Conservation (phyloP, 2,888 invertebrate species). For the Pheosia gnoma region DNA sequence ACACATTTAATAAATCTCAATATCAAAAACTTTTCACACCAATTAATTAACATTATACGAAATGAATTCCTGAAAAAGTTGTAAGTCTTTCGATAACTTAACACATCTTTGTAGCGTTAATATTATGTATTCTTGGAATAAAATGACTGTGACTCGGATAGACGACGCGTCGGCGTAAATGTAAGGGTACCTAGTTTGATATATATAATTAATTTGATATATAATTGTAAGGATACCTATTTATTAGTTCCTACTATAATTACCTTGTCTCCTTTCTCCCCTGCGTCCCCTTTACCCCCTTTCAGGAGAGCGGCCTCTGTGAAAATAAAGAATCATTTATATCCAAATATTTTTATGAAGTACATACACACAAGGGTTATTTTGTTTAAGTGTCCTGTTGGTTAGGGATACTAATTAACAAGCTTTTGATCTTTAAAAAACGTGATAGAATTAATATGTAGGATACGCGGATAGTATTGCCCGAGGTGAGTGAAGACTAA, state of each 20-base stretch:
- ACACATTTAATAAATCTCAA: not conserved
- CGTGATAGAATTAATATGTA: no score
- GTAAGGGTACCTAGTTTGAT: no score
- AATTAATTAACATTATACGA: not conserved
- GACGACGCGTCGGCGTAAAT: no score
- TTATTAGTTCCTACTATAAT: conserved; percentile 37
- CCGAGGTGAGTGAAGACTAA: no score
- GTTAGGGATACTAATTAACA: not conserved
- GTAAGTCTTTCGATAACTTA: not conserved
- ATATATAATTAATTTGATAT: no score
- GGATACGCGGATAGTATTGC: no score
- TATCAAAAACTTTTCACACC: not conserved
- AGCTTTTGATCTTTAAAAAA: no score
- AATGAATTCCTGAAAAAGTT: not conserved
- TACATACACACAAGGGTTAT: conserved; percentile 6
- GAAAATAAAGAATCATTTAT: conserved; percentile 41
- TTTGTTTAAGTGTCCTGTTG: not conserved
- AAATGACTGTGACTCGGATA: no score
- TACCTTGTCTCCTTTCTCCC: conserved; percentile 76
- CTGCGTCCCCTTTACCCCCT: conserved; percentile 61
- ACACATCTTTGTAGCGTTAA: no score
- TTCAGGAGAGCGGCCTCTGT: conserved; percentile 63
- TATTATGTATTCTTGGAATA: no score
- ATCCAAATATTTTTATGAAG: conserved; percentile 16
- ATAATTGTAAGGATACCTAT: no score